Conservation (phyloP, 2,797 vertebrate species). For the Gephyroberyx darwinii region DNA sequence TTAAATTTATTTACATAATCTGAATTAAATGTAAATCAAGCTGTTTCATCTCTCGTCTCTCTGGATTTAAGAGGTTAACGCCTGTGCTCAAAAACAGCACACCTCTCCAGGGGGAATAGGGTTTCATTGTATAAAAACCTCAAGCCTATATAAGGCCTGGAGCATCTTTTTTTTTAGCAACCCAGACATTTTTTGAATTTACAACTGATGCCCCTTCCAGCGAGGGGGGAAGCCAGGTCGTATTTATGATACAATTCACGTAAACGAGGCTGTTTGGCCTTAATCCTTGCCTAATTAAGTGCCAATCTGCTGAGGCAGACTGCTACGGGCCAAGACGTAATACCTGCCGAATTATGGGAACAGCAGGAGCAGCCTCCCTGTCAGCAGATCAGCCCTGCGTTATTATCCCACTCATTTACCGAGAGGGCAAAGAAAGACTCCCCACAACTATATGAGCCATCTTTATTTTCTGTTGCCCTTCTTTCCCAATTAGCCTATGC, state of each 20-base stretch:
- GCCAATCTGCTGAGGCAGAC: slow-evolving; percentile 66
- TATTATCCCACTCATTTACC: slow-evolving; percentile 67
- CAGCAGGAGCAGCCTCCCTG: slow-evolving; percentile 71
- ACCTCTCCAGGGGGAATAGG: slow-evolving; percentile 59
- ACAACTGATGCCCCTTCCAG: slow-evolving; percentile 65
- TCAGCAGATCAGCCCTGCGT: slow-evolving; percentile 72
- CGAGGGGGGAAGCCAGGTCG: slow-evolving; percentile 50
- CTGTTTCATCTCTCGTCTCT: slow-evolving; percentile 75
- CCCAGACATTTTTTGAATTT: slow-evolving; percentile 66
- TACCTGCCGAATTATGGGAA: slow-evolving; percentile 75
- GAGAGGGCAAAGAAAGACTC: slow-evolving; percentile 33
- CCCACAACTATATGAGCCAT: slow-evolving; percentile 2
- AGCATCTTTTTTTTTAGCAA: slow-evolving; percentile 63
- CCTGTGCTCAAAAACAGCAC: slow-evolving; percentile 62
- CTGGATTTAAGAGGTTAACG: slow-evolving; percentile 79
- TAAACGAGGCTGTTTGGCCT: slow-evolving; percentile 78
- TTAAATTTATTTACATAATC: slow-evolving; percentile 88
- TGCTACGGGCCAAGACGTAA: slow-evolving; percentile 58
- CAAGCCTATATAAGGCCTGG: slow-evolving; percentile 60
- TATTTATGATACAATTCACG: slow-evolving; percentile 71
- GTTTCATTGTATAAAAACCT: slow-evolving; percentile 67
- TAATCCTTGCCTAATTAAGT: slow-evolving; percentile 80
- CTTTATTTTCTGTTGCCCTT: slow-evolving; percentile 38
- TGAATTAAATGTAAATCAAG: slow-evolving; percentile 84
- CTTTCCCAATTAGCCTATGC: slow-evolving; percentile 40